A percentile compares a stretch with the other conserved stretches of the same genome.
These are phyloP conservation scores for Automeris io DNA, from an alignment of 2,888 invertebrate genomes.

Conservation along the genomic window DNA sequence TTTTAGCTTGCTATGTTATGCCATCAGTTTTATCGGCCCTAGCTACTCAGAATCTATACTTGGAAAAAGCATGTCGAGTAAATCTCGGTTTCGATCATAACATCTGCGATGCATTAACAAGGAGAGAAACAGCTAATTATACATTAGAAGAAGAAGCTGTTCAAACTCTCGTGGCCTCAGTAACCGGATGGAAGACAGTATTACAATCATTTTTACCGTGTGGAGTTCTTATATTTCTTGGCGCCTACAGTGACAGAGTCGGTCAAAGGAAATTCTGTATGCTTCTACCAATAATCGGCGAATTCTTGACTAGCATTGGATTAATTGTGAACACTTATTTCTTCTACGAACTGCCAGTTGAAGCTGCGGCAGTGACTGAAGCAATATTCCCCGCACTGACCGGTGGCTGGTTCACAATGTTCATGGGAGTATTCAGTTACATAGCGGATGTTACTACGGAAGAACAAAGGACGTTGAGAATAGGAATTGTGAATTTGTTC, in stretches of 20 bases:
- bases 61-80: conserved; percentile 91
- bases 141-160: conserved; percentile 80
- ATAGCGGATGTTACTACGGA: conserved; percentile 91
- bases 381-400: conserved; percentile 89
- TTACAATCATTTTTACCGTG: conserved; percentile 89
- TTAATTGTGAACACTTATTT: conserved; percentile 87
- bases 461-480: conserved; percentile 88
- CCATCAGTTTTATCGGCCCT: conserved; percentile 81
- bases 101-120: conserved; percentile 86
- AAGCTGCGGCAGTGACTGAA: conserved; percentile 87
- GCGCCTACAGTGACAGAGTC: conserved; percentile 84
- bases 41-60: conserved; percentile 89
- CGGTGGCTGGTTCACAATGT: conserved; percentile 93
- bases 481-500: conserved; percentile 92
- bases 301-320: conserved; percentile 86
- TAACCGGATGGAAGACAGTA: conserved; percentile 91
- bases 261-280: conserved; percentile 88
- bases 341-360: conserved; percentile 87
- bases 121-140: conserved; percentile 81
- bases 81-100: conserved; percentile 84
- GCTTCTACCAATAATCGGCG: conserved; percentile 88
- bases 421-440: conserved; percentile 93
- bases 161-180: conserved; percentile 85
- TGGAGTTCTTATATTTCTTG: conserved; percentile 87
- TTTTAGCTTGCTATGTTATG: conserved; percentile 84